Conservation (phyloP, 2,888 invertebrate species). For the Parnassius smintheus region DNA sequence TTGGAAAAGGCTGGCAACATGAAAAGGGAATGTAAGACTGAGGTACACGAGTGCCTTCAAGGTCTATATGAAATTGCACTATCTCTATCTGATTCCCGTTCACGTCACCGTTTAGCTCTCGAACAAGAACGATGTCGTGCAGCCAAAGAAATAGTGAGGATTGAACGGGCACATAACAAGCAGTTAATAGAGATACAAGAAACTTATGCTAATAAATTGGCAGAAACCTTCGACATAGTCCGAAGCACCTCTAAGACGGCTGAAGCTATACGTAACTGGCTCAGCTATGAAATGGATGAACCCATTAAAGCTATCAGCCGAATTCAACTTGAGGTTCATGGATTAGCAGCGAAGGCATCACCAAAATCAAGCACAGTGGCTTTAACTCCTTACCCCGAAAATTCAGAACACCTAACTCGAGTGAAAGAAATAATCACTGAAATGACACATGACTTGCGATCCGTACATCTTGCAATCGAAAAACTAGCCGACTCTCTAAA, state of each 20-base stretch:
- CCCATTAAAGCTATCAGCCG: background rate
- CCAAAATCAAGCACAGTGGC: too few relatives aligned
- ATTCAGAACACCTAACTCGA: too few relatives aligned
- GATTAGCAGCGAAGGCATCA: background rate
- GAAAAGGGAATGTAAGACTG: too few relatives aligned
- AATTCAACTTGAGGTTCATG: background rate
- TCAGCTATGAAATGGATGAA: conserved; percentile 1
- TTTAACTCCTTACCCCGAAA: too few relatives aligned
- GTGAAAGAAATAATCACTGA: too few relatives aligned
- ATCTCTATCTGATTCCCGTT: background rate
- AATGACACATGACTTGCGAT: too few relatives aligned
- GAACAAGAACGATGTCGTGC: conserved; percentile 1
- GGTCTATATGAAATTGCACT: background rate
- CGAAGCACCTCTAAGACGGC: background rate
- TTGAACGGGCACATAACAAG: background rate
- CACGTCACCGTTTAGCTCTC: background rate
- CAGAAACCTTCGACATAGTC: background rate
- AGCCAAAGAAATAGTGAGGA: background rate
- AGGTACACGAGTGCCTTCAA: background rate
- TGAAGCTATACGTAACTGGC: background rate
- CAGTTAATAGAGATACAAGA: background rate
- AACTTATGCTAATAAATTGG: background rate
- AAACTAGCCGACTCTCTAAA: too few relatives aligned
- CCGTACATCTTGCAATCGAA: too few relatives aligned
- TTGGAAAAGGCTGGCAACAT: too few relatives aligned